These are phyloP conservation scores for Arrhopalites spinosus DNA, from an alignment of 2,888 invertebrate genomes.

Conservation along the genomic window DNA sequence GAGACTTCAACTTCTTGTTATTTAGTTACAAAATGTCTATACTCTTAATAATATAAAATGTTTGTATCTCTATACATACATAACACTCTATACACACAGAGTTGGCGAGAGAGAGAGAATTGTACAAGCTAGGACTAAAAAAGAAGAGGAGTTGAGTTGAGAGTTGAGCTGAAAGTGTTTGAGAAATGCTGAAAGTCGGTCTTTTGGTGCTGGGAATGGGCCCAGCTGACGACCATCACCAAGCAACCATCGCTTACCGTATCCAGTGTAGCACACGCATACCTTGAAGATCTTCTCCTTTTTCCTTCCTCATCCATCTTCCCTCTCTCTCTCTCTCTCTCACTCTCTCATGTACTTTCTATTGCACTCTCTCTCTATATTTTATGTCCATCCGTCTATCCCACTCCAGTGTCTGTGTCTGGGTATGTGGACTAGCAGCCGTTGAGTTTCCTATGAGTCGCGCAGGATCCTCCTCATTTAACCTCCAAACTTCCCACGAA, in stretches of 20 bases:
- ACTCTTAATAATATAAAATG: not conserved
- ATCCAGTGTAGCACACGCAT: slow-evolving; percentile 27
- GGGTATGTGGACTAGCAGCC: not conserved
- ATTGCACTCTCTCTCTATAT: slow-evolving; percentile 7
- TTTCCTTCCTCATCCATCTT: slow-evolving; percentile 32
- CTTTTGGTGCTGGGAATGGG: slow-evolving; percentile 50
- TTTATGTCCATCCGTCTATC: slow-evolving; percentile 16
- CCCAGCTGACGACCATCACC: slow-evolving; percentile 50
- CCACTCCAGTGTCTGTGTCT: not conserved
- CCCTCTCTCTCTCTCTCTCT: slow-evolving; percentile 25
- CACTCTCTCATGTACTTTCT: no score
- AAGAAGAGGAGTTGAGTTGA: slow-evolving; percentile 13
- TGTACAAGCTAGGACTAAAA: not conserved
- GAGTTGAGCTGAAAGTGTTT: slow-evolving; percentile 42
- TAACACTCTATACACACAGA: not conserved
- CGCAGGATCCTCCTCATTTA: slow-evolving; percentile 39
- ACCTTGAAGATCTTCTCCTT: slow-evolving; percentile 34
- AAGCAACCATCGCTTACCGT: slow-evolving; percentile 34
- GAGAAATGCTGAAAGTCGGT: slow-evolving; percentile 45
- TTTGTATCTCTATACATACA: not conserved
- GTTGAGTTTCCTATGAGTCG: slow-evolving; percentile 29
- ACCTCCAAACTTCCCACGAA: slow-evolving; percentile 38
- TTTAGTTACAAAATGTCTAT: not conserved
- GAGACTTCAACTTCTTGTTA: slow-evolving; percentile 20
- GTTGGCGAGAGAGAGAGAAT: not conserved